These are phyloP conservation scores for Semaprochilodus insignis DNA, from an alignment of 2,797 vertebrate species.

Conservation along the genomic window DNA sequence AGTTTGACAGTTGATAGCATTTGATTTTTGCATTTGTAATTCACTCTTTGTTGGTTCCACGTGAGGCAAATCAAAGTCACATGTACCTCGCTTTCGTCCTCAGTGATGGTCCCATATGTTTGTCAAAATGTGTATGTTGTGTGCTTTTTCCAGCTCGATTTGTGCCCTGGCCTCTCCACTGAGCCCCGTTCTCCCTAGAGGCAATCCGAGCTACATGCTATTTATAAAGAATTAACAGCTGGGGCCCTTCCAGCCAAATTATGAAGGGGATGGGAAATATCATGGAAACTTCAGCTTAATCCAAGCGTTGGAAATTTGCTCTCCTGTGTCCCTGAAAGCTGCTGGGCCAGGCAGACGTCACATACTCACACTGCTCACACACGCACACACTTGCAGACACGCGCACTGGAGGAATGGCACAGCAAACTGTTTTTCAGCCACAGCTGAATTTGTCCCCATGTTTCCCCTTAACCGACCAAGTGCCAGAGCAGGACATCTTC, in stretches of 20 bases:
- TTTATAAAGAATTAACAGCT: conserved; percentile 86
- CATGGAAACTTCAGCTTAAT: conserved; percentile 80
- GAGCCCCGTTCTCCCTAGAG: conserved; percentile 74
- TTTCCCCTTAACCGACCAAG: conserved; percentile 65
- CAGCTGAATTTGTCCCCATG: conserved; percentile 64
- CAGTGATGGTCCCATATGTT: conserved; percentile 83
- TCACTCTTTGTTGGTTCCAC: conserved; percentile 47
- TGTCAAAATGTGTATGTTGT: conserved; percentile 80
- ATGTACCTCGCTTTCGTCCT: conserved; percentile 74
- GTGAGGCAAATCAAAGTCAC: conserved; percentile 73
- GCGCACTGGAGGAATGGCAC: conserved; percentile 18
- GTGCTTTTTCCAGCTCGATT: conserved; percentile 79
- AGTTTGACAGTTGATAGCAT: not conserved
- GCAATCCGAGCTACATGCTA: conserved; percentile 75
- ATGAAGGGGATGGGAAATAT: conserved; percentile 68
- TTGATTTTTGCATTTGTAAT: conserved; percentile 19
- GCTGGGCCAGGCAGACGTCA: conserved; percentile 49
- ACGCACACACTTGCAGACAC: conserved; percentile 5
- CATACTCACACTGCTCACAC: conserved; percentile 13
- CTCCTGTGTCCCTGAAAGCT: conserved; percentile 58
- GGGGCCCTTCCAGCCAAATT: conserved; percentile 82
- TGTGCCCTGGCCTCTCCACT: conserved; percentile 78
- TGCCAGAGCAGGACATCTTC: conserved; percentile 65
- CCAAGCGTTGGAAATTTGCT: conserved; percentile 75
- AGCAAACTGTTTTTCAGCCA: conserved; percentile 61